Conservation (phyloP, 2,113 vertebrate genomes). For the Heterotis niloticus region DNA sequence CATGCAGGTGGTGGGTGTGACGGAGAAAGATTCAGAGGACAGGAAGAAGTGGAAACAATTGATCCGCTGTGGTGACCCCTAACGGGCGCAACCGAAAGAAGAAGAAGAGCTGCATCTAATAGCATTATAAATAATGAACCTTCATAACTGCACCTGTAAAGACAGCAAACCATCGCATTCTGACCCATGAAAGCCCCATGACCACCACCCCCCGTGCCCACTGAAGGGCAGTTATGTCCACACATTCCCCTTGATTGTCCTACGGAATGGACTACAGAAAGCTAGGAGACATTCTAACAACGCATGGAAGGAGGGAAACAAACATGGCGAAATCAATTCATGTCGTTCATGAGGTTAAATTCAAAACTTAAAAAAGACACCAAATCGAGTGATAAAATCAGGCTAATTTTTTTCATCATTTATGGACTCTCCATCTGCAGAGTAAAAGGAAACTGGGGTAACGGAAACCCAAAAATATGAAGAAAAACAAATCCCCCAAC, state of each 20-base stretch:
- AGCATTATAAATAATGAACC: slow-evolving; percentile 9
- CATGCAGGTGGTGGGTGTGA: too few relatives aligned
- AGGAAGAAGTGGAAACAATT: too few relatives aligned
- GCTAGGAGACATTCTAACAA: background rate
- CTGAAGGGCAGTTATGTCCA: background rate
- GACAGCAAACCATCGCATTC: background rate
- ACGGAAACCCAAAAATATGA: background rate
- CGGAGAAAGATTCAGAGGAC: too few relatives aligned
- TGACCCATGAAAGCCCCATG: slow-evolving; percentile 5
- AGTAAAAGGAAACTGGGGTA: background rate
- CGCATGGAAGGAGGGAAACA: background rate
- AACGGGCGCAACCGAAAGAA: too few relatives aligned
- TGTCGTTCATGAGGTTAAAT: background rate
- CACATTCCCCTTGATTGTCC: slow-evolving; percentile 12
- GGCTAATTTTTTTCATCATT: background rate
- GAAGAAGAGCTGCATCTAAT: slow-evolving; percentile 22
- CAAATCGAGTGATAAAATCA: slow-evolving; percentile 12
- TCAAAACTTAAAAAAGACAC: slow-evolving; percentile 8
- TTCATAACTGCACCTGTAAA: background rate
- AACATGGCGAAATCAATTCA: background rate
- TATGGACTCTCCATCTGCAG: background rate
- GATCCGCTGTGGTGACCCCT: too few relatives aligned
- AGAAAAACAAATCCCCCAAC: background rate
- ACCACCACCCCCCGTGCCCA: background rate
- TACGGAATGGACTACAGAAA: slow-evolving; percentile 23